Conservation (phyloP, 2,113 vertebrate genomes). For the Microcebus jonahi region DNA sequence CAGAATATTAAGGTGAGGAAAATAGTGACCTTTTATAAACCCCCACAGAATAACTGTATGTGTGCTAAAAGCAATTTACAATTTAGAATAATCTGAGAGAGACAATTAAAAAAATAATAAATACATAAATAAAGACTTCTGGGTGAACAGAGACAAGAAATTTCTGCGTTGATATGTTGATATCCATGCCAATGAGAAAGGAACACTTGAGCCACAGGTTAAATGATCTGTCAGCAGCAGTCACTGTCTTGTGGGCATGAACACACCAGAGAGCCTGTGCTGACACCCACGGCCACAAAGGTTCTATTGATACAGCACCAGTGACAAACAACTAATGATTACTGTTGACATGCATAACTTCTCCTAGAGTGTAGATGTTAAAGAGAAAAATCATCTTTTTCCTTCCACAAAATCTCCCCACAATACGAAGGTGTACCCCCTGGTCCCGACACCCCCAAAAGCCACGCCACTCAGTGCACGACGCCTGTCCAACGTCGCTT, state of each 20-base stretch:
- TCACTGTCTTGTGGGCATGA: fast-evolving
- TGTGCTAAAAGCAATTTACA: not conserved
- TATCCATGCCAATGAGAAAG: not conserved
- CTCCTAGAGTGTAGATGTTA: fast-evolving
- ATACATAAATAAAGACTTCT: too few relatives aligned
- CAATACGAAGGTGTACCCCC: fast-evolving
- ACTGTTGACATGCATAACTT: fast-evolving
- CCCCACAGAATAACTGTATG: not conserved
- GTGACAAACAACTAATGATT: fast-evolving
- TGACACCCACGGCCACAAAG: fast-evolving
- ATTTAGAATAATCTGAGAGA: not conserved
- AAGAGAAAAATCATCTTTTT: too few relatives aligned
- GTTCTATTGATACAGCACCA: fast-evolving
- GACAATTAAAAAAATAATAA: not conserved
- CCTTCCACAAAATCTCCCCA: not conserved
- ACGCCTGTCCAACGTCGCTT: too few relatives aligned
- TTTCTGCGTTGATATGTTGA: fast-evolving
- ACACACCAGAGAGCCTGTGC: fast-evolving
- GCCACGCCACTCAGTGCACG: too few relatives aligned
- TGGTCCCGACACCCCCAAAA: not conserved
- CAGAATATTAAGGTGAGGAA: not conserved
- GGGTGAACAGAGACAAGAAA: fast-evolving
- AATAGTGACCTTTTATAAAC: not conserved
- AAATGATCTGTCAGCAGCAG: fast-evolving
- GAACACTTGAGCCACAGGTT: not conserved